These are phyloP conservation scores for Siniperca obscura DNA, from an alignment of 2,797 vertebrate species.

Conservation along the genomic window DNA sequence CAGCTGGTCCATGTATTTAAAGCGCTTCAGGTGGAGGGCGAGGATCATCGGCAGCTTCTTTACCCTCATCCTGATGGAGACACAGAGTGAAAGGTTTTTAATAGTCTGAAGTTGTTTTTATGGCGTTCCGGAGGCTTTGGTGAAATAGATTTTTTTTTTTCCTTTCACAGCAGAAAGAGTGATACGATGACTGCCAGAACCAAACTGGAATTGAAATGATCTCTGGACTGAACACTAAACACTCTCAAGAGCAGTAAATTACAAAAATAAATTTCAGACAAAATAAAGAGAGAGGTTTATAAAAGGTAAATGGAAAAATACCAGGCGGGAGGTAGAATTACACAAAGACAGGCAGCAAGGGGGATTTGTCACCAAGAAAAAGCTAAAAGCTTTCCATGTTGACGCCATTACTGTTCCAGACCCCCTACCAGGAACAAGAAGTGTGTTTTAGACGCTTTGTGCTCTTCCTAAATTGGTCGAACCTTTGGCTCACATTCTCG, in stretches of 20 bases:
- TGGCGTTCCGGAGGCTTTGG: not conserved
- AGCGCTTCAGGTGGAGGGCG: slow-evolving; percentile 93
- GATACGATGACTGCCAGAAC: not conserved
- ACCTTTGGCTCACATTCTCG: not conserved
- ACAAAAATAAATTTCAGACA: not conserved
- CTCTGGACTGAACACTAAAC: no score
- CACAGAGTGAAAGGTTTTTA: not conserved
- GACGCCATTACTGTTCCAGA: not conserved
- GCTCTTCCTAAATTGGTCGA: not conserved
- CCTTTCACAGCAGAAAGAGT: not conserved
- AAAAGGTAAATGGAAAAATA: slow-evolving; percentile 1
- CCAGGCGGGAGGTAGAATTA: not conserved
- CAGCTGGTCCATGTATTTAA: slow-evolving; percentile 96
- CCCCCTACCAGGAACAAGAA: not conserved
- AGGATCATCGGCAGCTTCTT: slow-evolving; percentile 96
- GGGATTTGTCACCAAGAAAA: accelerated
- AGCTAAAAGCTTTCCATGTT: slow-evolving; percentile 32
- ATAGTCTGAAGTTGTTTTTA: not conserved
- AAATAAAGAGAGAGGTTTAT: not conserved
- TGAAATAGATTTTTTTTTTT: no score
- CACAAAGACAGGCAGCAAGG: not conserved
- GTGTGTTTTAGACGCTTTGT: not conserved
- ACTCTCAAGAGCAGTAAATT: not conserved
- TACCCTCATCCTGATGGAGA: slow-evolving; percentile 88
- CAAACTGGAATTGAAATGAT: not conserved